phyloP scores from a whole-genome alignment of 1,140 invertebrate species.

The Cepaea nemoralis region DNA sequence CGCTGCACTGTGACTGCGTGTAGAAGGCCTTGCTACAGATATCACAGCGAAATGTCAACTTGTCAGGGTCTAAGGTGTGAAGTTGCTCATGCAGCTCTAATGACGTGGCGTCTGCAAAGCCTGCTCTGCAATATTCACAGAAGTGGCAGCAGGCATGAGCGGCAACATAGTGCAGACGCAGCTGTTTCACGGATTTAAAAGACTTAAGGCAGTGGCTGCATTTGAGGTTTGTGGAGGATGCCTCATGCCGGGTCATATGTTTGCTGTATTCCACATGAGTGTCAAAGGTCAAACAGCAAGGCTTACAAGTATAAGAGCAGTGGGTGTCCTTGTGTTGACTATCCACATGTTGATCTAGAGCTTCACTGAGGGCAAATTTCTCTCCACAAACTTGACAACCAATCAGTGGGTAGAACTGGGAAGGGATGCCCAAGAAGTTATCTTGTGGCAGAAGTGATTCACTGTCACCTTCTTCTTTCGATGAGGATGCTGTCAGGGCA shows the following conservation, averaged over 20 bases:
- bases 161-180: conserved; percentile 45
- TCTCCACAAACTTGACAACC: conserved; percentile 44
- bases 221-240: conserved; percentile 28
- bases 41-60: conserved; percentile 70
- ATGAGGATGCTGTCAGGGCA: conserved; percentile 13
- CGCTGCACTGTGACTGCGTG: conserved; percentile 74
- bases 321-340: conserved; percentile 21
- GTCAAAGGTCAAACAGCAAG: conserved; percentile 28
- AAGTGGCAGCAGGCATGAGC: conserved; percentile 43
- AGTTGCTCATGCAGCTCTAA: conserved; percentile 43
- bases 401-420: conserved; percentile 37
- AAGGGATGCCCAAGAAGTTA: conserved; percentile 30
- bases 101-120: conserved; percentile 37
- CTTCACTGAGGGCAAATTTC: conserved; percentile 39
- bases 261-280: conserved; percentile 30
- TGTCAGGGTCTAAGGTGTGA: conserved; percentile 39
- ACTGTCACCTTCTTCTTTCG: conserved; percentile 11
- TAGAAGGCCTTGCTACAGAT: conserved; percentile 77
- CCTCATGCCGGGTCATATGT: conserved; percentile 31
- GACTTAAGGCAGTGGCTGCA: conserved; percentile 46
- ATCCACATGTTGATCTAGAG: conserved; percentile 32
- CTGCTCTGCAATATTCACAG: conserved; percentile 47
- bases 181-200: conserved; percentile 45
- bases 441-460: background rate
- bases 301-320: conserved; percentile 24